phyloP scores from a whole-genome alignment of 1,140 invertebrate genomes.

The Sarcophaga peregrina region DNA sequence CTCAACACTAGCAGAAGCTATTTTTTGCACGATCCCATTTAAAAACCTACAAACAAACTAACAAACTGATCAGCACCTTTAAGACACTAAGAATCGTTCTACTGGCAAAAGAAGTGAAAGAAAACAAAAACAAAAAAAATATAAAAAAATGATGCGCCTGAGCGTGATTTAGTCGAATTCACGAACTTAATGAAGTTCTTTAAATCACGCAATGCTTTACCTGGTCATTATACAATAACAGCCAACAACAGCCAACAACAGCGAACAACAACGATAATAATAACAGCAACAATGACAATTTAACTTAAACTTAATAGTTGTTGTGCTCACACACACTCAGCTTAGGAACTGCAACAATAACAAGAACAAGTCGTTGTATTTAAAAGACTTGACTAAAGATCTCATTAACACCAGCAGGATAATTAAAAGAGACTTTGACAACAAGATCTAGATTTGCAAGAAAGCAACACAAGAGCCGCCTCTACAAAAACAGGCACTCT shows the following conservation, averaged over 20 bases:
- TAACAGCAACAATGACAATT: background rate
- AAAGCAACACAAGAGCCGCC: constrained; percentile 5
- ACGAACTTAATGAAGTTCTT: constrained; percentile 67
- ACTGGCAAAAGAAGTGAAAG: constrained; percentile 57
- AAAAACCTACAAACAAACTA: background rate
- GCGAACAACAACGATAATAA: background rate
- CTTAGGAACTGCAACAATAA: background rate
- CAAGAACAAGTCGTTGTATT: too few species aligned
- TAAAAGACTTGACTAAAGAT: constrained; percentile 50
- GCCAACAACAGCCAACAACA: background rate
- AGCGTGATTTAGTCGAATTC: constrained; percentile 66
- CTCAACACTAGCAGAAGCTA: background rate
- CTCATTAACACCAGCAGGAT: constrained; percentile 65
- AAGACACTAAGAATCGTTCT: background rate
- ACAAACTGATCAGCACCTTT: constrained; percentile 14
- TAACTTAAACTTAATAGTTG: background rate
- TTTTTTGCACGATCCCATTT: constrained; percentile 33
- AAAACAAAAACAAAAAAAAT: too few species aligned
- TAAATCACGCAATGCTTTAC: constrained; percentile 62
- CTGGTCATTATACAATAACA: background rate
- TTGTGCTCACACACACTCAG: constrained; percentile 15
- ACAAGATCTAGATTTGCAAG: constrained; percentile 41
- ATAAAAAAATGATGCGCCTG: constrained; percentile 45
- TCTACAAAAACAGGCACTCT: background rate
- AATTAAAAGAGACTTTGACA: constrained; percentile 61